These are phyloP conservation scores for Athalia circularis DNA, from an alignment of 2,888 invertebrate genomes.

Conservation along the genomic window DNA sequence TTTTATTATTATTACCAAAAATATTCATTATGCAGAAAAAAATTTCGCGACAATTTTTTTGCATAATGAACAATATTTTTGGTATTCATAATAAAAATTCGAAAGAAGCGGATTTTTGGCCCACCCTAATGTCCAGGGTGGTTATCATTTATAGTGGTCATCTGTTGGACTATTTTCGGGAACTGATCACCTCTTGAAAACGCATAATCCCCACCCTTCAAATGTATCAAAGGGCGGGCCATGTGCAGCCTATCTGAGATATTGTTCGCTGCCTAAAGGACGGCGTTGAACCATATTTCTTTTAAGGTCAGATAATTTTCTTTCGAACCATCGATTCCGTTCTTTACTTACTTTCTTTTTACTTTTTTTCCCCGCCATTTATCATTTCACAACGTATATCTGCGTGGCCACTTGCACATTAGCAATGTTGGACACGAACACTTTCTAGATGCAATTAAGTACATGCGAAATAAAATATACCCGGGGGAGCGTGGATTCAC, in stretches of 20 bases:
- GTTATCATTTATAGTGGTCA: too few species aligned
- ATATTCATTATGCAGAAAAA: too few species aligned
- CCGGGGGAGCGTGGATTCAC: constrained; percentile 2
- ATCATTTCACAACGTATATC: neutral
- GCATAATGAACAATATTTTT: too few species aligned
- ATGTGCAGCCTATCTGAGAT: constrained; percentile 13
- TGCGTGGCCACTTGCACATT: neutral
- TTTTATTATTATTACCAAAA: too few species aligned
- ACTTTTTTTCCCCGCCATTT: neutral
- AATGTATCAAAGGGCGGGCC: constrained; percentile 5
- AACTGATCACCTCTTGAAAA: constrained; percentile 1
- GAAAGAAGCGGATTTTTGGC: too few species aligned
- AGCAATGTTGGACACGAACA: neutral
- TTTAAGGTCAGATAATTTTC: too few species aligned
- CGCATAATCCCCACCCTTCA: neutral
- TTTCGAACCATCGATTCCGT: neutral
- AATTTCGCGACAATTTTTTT: too few species aligned
- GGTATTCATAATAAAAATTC: too few species aligned
- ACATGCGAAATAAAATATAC: constrained; percentile 3
- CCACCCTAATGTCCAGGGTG: too few species aligned
- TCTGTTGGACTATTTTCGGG: too few species aligned
- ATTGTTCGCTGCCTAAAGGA: neutral
- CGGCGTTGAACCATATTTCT: neutral
- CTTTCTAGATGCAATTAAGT: constrained; percentile 2
- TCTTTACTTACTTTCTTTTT: too few species aligned